Percentiles rank a stretch among this genome's conserved stretches.
Conservation (phyloP, 64 coral and sea anemone species). For the Hydrozoanthus tunicans region DNA sequence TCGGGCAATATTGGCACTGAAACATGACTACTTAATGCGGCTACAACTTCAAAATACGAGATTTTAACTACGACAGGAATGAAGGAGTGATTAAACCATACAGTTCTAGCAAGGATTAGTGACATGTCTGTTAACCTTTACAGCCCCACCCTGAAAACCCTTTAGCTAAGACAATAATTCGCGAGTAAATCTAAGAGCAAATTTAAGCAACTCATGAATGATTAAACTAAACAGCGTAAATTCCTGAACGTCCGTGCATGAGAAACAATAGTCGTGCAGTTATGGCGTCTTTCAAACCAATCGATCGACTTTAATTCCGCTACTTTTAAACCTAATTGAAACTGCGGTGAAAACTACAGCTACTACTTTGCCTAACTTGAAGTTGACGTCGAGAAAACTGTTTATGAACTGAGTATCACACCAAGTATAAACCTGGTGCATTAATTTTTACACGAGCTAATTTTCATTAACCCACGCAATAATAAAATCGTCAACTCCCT, state of each 20-base stretch:
- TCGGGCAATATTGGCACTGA: neutral
- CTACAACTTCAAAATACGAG: neutral
- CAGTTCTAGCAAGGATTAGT: slow-evolving; percentile 46
- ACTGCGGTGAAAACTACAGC: neutral
- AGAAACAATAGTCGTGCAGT: neutral
- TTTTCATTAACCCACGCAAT: slow-evolving; percentile 23
- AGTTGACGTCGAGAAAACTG: neutral
- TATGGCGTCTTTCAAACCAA: neutral
- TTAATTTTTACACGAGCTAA: neutral
- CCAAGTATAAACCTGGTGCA: no score
- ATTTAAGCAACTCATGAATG: slow-evolving; percentile 20
- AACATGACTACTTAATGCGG: neutral
- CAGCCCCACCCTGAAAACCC: slow-evolving; percentile 45
- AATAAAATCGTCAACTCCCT: slow-evolving; percentile 34
- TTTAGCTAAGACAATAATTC: slow-evolving; percentile 41
- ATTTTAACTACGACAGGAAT: slow-evolving; percentile 23
- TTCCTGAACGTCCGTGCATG: slow-evolving; percentile 33
- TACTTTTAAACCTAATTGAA: neutral
- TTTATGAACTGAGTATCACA: neutral
- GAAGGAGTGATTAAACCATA: neutral
- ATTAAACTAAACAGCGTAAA: neutral
- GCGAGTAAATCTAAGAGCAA: slow-evolving; percentile 34
- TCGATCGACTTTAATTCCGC: neutral
- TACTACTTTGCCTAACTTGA: neutral
- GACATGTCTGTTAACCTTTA: slow-evolving; percentile 32